Base-by-base conservation (phyloP, 1,140 invertebrate species). In the Samia ricini region DNA sequence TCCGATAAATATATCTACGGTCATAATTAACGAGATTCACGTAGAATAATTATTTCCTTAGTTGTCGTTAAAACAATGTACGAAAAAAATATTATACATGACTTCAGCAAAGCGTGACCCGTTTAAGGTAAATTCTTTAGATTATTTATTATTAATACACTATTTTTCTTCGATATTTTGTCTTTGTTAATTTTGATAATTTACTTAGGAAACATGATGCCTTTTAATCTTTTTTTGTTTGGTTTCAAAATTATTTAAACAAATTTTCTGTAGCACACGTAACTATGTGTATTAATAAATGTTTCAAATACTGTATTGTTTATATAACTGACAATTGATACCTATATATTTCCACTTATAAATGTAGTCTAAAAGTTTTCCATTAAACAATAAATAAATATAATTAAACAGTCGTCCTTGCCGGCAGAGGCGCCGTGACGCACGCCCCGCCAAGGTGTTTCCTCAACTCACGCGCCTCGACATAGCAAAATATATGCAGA, bases 371-470 rank as follows among this genome's bases (percentile, higher is more conserved):
- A 42, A 42, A 42, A 42, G 33, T 42, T 42, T 42, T 42, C 33
- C 33, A 42, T 42, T 1, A 42, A 42, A 42, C 33, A 15, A 42
- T 42, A 42, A 42, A 42, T 42, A 15, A 42, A 42, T 42, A 42
- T 12, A 1, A 42, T 42, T 15, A 4, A 42, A 42, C 48, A 64
- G 62, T 24, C 21, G 21, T 52, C 15, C 23, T 55, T 42, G 55
- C 20, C 48, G 10, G 56, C 20, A 23, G 56, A 33, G n/a, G 55
- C 50, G 51, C 52, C 61, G 56, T 42, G 33, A 42, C 33, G 33
- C 12, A 10, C 33, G 15, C 8, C 8, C 19, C 20, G 20, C 22
- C 51, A 52, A 52, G 51, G 51, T 52, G 15, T 23, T 52, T 52
- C 51, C 51, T 52, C 51, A 42, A 42, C 33, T 42, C 33, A 42